phyloP scores from a whole-genome alignment of 2,113 vertebrate genomes.

The Natator depressus region DNA sequence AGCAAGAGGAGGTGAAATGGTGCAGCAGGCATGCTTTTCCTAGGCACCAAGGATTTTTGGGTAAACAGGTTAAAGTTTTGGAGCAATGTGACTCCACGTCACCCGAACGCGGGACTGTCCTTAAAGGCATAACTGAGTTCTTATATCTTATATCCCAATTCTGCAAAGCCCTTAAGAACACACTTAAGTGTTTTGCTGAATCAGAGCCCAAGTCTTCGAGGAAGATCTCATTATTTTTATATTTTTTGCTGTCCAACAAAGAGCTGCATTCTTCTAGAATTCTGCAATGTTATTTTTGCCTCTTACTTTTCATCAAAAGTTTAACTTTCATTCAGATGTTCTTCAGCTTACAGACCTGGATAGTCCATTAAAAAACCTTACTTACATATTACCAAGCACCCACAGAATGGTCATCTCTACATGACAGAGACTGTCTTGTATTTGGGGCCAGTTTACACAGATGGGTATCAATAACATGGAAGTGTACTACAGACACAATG shows the following conservation, averaged over 20 bases:
- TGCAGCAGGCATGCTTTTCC: background rate
- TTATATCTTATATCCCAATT: background rate
- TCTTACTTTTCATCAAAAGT: conserved; percentile 1
- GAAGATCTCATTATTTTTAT: background rate
- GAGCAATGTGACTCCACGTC: background rate
- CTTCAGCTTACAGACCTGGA: conserved; percentile 78
- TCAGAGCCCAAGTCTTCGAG: background rate
- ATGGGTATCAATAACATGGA: conserved; percentile 70
- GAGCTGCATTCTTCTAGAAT: conserved; percentile 11
- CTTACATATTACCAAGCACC: conserved; percentile 67
- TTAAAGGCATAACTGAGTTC: background rate
- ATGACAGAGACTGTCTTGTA: conserved; percentile 55
- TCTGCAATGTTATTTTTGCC: background rate
- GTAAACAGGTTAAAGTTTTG: background rate
- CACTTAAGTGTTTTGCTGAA: background rate
- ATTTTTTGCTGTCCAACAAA: background rate
- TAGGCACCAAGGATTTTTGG: background rate
- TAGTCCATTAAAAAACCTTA: conserved; percentile 69
- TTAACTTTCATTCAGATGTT: conserved; percentile 37
- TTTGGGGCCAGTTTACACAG: conserved; percentile 68
- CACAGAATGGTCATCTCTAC: conserved; percentile 71
- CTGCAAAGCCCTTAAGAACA: background rate
- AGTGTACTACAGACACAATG: conserved; percentile 71
- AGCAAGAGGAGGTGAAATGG: background rate
- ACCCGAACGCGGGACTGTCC: background rate